phyloP scores from a whole-genome alignment of 2,797 vertebrate species.

The Galagoides demidoff region DNA sequence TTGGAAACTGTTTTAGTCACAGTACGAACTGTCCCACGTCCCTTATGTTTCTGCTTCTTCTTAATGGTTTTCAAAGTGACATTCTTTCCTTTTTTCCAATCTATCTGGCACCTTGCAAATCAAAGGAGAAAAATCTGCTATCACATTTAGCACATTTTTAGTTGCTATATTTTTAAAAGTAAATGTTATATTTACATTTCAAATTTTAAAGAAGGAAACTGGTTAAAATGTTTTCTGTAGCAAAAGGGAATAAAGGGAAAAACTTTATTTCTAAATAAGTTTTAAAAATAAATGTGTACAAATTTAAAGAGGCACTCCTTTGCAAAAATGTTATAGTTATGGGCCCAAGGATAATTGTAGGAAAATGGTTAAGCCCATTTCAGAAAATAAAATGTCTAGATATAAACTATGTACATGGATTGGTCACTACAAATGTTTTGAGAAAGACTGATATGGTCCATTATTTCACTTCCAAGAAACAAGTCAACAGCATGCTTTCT shows the following conservation, averaged over 20 bases:
- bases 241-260: not conserved
- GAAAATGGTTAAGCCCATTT: not conserved
- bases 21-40: conserved; percentile 96
- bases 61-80: conserved; percentile 99
- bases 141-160: conserved; percentile 43
- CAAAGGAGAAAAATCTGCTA: conserved; percentile 4
- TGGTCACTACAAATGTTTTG: too few species aligned
- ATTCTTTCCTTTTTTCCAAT: conserved; percentile 99
- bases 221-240: conserved; percentile 15
- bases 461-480: too few species aligned
- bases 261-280: conserved; percentile 17
- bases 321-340: not conserved
- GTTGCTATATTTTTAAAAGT: not conserved
- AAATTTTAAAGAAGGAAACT: conserved; percentile 17
- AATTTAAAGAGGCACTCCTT: not conserved
- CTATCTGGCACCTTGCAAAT: conserved; percentile 93
- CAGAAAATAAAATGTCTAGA: not conserved
- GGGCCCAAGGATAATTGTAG: not conserved
- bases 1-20: conserved; percentile 99
- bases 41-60: conserved; percentile 99
- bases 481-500: too few species aligned
- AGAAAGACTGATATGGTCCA: too few species aligned
- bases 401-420: not conserved
- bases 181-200: not conserved
- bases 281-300: not conserved